Conservation (phyloP, 2,888 invertebrate species). For the Tyria jacobaeae region DNA sequence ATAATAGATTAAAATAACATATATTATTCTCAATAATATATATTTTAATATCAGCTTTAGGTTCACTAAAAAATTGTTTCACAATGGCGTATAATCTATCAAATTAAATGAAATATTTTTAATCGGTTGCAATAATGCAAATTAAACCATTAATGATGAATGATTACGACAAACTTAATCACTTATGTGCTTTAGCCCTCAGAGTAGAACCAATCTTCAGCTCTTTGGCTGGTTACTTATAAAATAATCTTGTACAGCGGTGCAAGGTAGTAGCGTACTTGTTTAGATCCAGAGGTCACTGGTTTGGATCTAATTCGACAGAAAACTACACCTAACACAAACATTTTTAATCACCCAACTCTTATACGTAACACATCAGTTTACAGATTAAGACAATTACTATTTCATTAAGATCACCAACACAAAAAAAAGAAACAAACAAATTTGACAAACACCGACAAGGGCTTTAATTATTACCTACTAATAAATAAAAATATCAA, state of each 20-base stretch:
- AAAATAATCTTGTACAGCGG: not conserved
- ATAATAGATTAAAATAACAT: too few relatives aligned
- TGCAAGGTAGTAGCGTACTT: not conserved
- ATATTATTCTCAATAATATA: too few relatives aligned
- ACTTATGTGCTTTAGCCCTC: not conserved
- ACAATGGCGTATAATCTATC: not conserved
- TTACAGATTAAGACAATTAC: not conserved
- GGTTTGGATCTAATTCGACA: not conserved
- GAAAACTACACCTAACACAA: not conserved
- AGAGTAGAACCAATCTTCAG: too few relatives aligned
- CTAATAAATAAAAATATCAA: not conserved
- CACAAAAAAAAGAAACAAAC: not conserved
- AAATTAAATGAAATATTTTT: too few relatives aligned
- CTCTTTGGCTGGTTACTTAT: not conserved
- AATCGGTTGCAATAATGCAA: too few relatives aligned
- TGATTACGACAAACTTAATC: too few relatives aligned
- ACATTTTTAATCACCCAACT: not conserved
- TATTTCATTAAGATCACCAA: not conserved
- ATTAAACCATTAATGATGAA: too few relatives aligned
- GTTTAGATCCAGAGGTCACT: not conserved
- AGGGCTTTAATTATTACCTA: not conserved
- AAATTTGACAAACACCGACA: not conserved
- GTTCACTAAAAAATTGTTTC: not conserved
- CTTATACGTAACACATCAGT: not conserved
- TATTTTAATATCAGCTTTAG: not conserved